Conservation (phyloP, 1,140 invertebrate species). For the Lepidurus apus region DNA sequence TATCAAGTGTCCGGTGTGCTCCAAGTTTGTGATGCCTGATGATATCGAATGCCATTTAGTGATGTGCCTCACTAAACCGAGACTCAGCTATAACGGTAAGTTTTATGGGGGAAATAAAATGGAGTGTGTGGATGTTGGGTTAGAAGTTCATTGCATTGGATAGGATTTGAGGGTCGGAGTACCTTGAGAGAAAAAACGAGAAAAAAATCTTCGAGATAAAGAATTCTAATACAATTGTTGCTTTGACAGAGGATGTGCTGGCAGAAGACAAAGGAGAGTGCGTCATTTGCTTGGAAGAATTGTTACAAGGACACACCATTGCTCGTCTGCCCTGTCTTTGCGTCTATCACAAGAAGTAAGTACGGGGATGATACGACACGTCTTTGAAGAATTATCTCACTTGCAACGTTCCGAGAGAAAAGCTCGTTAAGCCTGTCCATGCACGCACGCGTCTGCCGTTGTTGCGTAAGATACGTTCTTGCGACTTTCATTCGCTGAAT, state of each 20-base stretch:
- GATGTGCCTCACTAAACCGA: constrained; percentile 97
- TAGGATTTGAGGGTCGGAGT: too few species aligned
- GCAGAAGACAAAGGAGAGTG: constrained; percentile 92
- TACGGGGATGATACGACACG: constrained; percentile 15
- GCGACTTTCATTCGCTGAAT: too few species aligned
- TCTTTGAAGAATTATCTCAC: neutral
- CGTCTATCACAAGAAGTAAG: constrained; percentile 97
- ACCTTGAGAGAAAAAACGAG: too few species aligned
- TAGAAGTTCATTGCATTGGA: too few species aligned
- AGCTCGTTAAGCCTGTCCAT: too few species aligned
- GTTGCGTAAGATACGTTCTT: too few species aligned
- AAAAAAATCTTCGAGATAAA: constrained; percentile 31
- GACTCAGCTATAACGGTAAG: constrained; percentile 95
- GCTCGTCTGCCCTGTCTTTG: constrained; percentile 97
- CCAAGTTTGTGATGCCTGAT: constrained; percentile 93
- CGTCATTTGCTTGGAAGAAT: constrained; percentile 96
- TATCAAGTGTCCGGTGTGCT: constrained; percentile 97
- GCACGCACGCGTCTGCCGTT: too few species aligned
- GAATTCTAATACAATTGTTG: constrained; percentile 32
- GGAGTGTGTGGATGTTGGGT: too few species aligned
- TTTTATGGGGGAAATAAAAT: constrained; percentile 33
- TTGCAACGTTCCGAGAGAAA: too few species aligned
- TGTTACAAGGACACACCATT: constrained; percentile 81
- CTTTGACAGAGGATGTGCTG: constrained; percentile 86
- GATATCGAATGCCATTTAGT: constrained; percentile 98